Conservation (phyloP, 2,888 invertebrate genomes). For the Glaucopsyche alexis region DNA sequence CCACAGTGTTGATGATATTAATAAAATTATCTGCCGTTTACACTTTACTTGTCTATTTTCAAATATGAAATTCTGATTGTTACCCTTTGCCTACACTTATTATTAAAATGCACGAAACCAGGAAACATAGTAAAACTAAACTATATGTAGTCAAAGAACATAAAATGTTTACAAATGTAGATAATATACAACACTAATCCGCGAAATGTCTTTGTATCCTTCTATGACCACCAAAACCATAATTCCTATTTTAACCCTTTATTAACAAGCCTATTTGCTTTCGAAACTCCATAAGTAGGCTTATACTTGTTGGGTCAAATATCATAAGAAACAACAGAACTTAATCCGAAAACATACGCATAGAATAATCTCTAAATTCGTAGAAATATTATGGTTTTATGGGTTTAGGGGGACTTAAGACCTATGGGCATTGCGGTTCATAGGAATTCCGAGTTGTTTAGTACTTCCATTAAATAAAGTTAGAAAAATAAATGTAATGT, state of each 20-base stretch:
- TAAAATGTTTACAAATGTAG: no score
- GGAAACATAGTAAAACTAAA: not conserved
- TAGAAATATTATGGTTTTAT: not conserved
- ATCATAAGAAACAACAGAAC: not conserved
- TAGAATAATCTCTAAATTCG: not conserved
- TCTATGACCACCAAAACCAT: not conserved
- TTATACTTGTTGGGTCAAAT: not conserved
- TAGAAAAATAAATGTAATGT: no score
- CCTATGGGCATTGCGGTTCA: not conserved
- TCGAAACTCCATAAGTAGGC: not conserved
- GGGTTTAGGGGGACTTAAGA: not conserved
- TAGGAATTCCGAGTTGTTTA: not conserved
- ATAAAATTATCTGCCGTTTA: no score
- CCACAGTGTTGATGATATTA: not conserved
- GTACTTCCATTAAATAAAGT: no score
- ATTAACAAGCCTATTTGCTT: not conserved
- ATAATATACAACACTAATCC: not conserved
- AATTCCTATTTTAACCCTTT: not conserved
- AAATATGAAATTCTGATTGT: no score
- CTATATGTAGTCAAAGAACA: not conserved
- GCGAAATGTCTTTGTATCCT: not conserved
- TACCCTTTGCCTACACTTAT: no score
- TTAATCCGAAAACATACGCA: not conserved
- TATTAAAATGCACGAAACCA: not conserved
- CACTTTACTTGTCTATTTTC: no score